Conservation (phyloP, 2,797 vertebrate species). For the Gambelia wislizenii region DNA sequence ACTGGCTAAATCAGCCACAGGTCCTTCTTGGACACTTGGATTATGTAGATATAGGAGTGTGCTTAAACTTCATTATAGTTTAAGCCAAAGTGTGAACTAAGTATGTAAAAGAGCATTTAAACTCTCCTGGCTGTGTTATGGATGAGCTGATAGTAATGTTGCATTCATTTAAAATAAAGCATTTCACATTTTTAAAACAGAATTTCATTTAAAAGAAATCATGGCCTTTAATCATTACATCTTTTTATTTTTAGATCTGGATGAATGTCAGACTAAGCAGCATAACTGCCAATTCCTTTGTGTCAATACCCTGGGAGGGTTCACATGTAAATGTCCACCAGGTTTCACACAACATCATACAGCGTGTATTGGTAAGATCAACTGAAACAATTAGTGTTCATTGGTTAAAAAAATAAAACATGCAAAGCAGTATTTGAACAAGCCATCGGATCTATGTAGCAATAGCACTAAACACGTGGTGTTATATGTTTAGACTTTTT, state of each 20-base stretch:
- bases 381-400: accelerated
- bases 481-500: neutral
- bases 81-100: neutral
- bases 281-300: conserved; percentile 90
- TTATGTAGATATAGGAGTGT: neutral
- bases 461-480: neutral
- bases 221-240: neutral
- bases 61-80: neutral
- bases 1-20: neutral
- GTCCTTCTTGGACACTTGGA: neutral
- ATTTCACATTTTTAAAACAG: too few species aligned
- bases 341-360: conserved; percentile 88
- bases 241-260: conserved; percentile 81
- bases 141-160: neutral
- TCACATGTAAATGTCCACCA: conserved; percentile 87
- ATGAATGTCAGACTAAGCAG: conserved; percentile 86
- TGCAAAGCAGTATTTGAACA: neutral
- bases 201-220: neutral
- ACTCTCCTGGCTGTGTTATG: neutral
- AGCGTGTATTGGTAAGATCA: conserved; percentile 84
- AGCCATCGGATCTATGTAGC: neutral
- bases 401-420: neutral
- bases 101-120: neutral
- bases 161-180: conserved; percentile 5
- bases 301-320: conserved; percentile 86